Evolutionary conservation across 2,888 invertebrate species (phyloP), one percentile per base, ranked within the genome.

Genomic region (Ariolimax columbianus): DNA sequence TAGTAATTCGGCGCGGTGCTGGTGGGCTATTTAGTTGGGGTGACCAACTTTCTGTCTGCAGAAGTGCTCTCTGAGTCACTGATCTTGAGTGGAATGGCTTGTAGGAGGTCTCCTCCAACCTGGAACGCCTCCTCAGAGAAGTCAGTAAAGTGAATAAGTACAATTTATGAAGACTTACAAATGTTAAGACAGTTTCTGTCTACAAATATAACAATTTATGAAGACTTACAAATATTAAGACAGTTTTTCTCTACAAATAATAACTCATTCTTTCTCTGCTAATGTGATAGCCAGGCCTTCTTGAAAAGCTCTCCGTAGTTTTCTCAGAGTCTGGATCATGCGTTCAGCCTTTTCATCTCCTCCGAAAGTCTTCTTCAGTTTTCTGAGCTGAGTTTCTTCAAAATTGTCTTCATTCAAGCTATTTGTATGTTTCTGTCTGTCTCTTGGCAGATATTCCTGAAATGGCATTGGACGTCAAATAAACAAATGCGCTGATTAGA

Each of bases 321-420:
- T 91, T 82, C 87, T 84, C 43, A 92, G 88, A 33, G 92, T 92
- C 84, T 89, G 78, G 23, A 91, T 91, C 86, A 92, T 89, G 84
- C 91, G 88, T 14, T 91, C 91, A 30, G 91, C 92, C 33, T 91
- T 90, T 11, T 90, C 90, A 47, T 88, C 91, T 9, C 90, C 90
- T 19, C 90, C 92, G 87, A 92, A 92, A 77, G 89, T 89, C 77
- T 89, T 88, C 73, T 87, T 88, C 89, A 91, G 90, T 82, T 90
- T 84, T 63, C 87, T 87, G 83, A 91, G 87, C 70, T 91, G 90
- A 47, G 87, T 84, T 72, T 89, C 89, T 59, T 88, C 87, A 36
- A 51, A 63, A 2, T 33, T 72, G 4, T 59, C 68, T 40, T 82
- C 38, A 59, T 75, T 73, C 43, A 17, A 36, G 47, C 19, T 43